A percentile compares a stretch with the other conserved stretches of the same genome.
Evolutionary conservation across 1,140 invertebrate genomes (phyloP).

Genomic region (Drosophila micromelanica): DNA sequence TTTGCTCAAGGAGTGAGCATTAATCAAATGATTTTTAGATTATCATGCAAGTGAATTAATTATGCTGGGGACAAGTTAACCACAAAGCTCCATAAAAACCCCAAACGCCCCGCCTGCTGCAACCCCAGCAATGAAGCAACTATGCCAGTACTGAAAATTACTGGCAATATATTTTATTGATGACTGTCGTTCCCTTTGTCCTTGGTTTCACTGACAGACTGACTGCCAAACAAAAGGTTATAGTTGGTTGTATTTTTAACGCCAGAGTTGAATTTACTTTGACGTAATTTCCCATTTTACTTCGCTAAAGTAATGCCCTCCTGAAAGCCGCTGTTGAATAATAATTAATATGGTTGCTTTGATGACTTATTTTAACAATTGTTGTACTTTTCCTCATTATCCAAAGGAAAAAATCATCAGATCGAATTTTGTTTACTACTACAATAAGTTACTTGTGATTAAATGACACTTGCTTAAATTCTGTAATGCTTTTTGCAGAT

Average conservation of each 20-base stretch:
- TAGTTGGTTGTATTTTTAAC: slow-evolving; percentile 35
- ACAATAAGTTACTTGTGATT: slow-evolving; percentile 21
- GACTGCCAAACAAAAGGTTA: slow-evolving; percentile 33
- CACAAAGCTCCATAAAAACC: slow-evolving; percentile 13
- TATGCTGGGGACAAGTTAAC: slow-evolving; percentile 49
- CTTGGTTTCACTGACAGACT: slow-evolving; percentile 26
- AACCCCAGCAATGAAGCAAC: not conserved
- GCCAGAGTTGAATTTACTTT: slow-evolving; percentile 27
- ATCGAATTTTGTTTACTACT: slow-evolving; percentile 27
- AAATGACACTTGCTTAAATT: slow-evolving; percentile 15
- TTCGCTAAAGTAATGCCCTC: slow-evolving; percentile 18
- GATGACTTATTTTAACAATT: slow-evolving; percentile 50
- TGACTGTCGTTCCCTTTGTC: slow-evolving; percentile 45
- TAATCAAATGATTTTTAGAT: slow-evolving; percentile 80
- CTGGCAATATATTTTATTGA: slow-evolving; percentile 62
- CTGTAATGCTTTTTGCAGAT: not conserved
- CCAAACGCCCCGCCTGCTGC: not conserved
- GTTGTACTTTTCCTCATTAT: slow-evolving; percentile 3
- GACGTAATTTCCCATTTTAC: slow-evolving; percentile 20
- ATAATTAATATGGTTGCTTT: slow-evolving; percentile 18
- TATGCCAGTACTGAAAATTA: slow-evolving; percentile 12
- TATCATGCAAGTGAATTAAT: slow-evolving; percentile 81
- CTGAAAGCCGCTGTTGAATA: slow-evolving; percentile 18
- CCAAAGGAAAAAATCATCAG: slow-evolving; percentile 1
- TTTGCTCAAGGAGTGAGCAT: slow-evolving; percentile 40